phyloP scores from a whole-genome alignment of 2,888 invertebrate genomes.

The Drosophila robusta region DNA sequence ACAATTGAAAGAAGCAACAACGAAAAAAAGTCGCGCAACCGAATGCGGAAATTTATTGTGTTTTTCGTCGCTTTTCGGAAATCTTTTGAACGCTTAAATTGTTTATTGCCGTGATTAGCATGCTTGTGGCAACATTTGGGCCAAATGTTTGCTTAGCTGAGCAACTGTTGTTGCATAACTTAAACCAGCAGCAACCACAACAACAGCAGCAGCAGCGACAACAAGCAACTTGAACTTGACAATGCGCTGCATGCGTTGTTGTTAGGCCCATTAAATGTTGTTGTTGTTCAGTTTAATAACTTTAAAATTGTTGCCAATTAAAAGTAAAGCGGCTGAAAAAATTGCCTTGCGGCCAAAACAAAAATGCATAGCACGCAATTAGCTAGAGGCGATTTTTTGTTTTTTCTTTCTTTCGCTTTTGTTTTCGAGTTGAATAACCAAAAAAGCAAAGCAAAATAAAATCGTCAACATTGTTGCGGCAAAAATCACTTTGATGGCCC shows the following conservation, averaged over 20 bases:
- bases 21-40: slow-evolving; percentile 54
- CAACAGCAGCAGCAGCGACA: slow-evolving; percentile 5
- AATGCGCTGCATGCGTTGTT: slow-evolving; percentile 49
- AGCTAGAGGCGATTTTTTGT: slow-evolving; percentile 25
- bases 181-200: slow-evolving; percentile 22
- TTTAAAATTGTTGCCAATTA: slow-evolving; percentile 69
- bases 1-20: slow-evolving; percentile 30
- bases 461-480: slow-evolving; percentile 40
- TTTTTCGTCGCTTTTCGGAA: slow-evolving; percentile 68
- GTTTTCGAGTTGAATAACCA: slow-evolving; percentile 67
- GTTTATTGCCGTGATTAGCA: slow-evolving; percentile 78
- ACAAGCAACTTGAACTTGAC: slow-evolving; percentile 74
- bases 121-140: slow-evolving; percentile 62
- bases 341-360: slow-evolving; percentile 41
- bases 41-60: slow-evolving; percentile 79
- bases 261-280: slow-evolving; percentile 58
- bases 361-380: slow-evolving; percentile 73
- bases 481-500: slow-evolving; percentile 50
- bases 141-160: slow-evolving; percentile 43
- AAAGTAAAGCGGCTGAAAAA: slow-evolving; percentile 50
- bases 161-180: slow-evolving; percentile 65
- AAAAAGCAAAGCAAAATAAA: slow-evolving; percentile 29
- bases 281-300: slow-evolving; percentile 72
- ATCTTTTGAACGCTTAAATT: slow-evolving; percentile 74
- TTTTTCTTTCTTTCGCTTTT: slow-evolving; percentile 10